phyloP scores from a whole-genome alignment of 2,888 invertebrate genomes.

The Troides helena region DNA sequence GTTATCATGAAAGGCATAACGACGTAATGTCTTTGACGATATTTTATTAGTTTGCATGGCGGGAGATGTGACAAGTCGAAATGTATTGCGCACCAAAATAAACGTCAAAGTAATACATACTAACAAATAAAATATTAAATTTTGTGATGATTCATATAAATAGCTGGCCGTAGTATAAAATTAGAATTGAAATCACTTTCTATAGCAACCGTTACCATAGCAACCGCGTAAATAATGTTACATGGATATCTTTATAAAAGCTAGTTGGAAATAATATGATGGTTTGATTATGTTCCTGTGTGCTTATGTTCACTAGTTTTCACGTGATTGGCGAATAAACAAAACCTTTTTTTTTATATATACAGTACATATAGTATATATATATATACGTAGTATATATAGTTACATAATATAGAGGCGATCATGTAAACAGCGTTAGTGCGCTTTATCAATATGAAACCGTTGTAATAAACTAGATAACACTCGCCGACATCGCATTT shows the following conservation, averaged over 20 bases:
- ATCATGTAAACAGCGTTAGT: constrained; percentile 20
- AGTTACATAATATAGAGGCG: not conserved
- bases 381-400: too few relatives aligned
- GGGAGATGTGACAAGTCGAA: not conserved
- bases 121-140: not conserved
- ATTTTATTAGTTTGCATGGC: not conserved
- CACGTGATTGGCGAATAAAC: too few relatives aligned
- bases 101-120: not conserved
- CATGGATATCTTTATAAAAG: too few relatives aligned
- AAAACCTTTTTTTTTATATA: too few relatives aligned
- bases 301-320: too few relatives aligned
- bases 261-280: too few relatives aligned
- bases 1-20: not conserved
- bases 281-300: too few relatives aligned
- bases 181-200: too few relatives aligned
- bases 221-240: too few relatives aligned
- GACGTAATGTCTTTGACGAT: not conserved
- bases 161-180: not conserved
- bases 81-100: not conserved
- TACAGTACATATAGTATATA: too few relatives aligned
- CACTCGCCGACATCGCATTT: constrained; percentile 9
- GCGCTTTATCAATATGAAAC: constrained; percentile 17
- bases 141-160: not conserved
- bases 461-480: constrained; percentile 27
- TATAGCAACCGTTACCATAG: too few relatives aligned